Conservation (phyloP, 2,888 invertebrate species). For the Acrocera orbiculus region DNA sequence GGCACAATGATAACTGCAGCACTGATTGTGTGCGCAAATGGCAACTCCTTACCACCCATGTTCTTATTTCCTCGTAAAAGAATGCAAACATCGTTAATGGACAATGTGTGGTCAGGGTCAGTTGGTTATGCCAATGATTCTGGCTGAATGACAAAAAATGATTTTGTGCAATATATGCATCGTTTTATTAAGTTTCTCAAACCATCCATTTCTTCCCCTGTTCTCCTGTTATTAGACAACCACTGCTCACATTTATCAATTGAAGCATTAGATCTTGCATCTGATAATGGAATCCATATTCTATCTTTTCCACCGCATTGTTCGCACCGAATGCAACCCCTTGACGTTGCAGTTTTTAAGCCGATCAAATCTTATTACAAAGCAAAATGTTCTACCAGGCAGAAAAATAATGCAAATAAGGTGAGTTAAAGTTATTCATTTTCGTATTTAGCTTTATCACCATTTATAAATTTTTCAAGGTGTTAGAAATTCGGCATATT, state of each 20-base stretch:
- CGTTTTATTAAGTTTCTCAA: conserved; percentile 8
- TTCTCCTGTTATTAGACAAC: conserved; percentile 12
- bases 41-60: conserved; percentile 6
- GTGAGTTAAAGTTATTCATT: neutral
- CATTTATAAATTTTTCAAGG: conserved; percentile 1
- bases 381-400: conserved; percentile 2
- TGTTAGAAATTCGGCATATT: conserved; percentile 11
- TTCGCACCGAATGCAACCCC: conserved; percentile 13
- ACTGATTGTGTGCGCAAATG: conserved; percentile 2
- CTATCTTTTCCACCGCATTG: conserved; percentile 12
- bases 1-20: conserved; percentile 6
- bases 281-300: conserved; percentile 15
- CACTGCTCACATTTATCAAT: conserved; percentile 14
- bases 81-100: conserved; percentile 12
- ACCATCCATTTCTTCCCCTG: conserved; percentile 8
- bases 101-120: neutral
- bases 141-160: conserved; percentile 17
- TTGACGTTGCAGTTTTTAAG: conserved; percentile 1
- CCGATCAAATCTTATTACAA: conserved; percentile 1
- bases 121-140: conserved; percentile 1
- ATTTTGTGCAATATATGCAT: conserved; percentile 12
- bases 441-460: conserved; percentile 1
- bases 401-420: conserved; percentile 10
- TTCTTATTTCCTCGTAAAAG: conserved; percentile 8
- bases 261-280: conserved; percentile 15